Evolutionary conservation across 2,888 invertebrate genomes (phyloP), one percentile per base, ranked within the genome.

Genomic region (Aspidiotus rigidus): DNA sequence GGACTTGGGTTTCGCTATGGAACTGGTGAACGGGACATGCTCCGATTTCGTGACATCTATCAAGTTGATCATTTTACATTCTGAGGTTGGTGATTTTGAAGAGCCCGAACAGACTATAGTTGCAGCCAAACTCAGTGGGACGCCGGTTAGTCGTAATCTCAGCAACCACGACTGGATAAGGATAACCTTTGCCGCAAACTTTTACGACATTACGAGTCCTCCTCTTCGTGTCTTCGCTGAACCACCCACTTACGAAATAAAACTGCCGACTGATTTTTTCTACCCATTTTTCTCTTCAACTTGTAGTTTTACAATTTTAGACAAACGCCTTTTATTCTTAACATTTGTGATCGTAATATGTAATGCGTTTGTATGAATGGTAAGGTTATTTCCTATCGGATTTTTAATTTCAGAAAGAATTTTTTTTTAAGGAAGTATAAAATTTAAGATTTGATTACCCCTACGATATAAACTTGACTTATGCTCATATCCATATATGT

Each of bases 181-280:
- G 28, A 62, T 73, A 40, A 64, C 60, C 15, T 69, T 63, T 42
- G 77, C 80, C 0, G 81, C 81, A 1, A 76, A 77, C 3, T 82
- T 80, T 74, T 75, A 79, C 39, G 84, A 84, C 73, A 78, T 80
- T 7, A 82, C 83, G 0, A 76, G 76, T 54, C 79, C 80, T 3
- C 79, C 82, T 0, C 77, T 78, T 44, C 79, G 79, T 69, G 77
- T 79, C 61, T 80, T 81, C 73, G 85, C 85, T 9, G 82, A 82
- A 69, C 81, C 84, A 70, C 87, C 88, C 16, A 81, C 84, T 71
- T 80, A 87, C 70, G 83, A 85, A 74, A 81, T 87, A 70, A 81
- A 83, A 76, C 79, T 89, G 69, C 88, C 89, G 1, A 81, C 82
- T 73, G 86, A 88, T 77, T 89, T 89, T 76, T 89, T 89, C 77